Evolutionary conservation across 2,888 invertebrate genomes (phyloP), one percentile per base, ranked within the genome.

Genomic region (Diplazon laetatorius): DNA sequence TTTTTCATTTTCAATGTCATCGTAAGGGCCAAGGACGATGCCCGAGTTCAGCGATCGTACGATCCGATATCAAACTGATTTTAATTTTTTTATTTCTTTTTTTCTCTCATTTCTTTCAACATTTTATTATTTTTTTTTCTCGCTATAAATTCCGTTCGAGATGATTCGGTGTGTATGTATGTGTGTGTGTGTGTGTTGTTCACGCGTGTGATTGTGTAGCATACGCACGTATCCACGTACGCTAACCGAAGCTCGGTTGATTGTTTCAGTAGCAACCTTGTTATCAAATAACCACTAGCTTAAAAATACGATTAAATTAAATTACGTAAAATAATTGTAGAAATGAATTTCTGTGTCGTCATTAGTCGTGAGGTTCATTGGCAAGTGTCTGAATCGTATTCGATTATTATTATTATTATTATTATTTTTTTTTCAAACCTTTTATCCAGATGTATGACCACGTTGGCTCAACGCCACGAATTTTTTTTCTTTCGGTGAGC

Each of bases 221-320:
- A 73, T 78, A 78, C 68, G 76, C 70, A 69, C 59, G 10, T 74
- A 76, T 39, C 6, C 81, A 78, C 81, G 83, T 85, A 86, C 85
- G 87, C 88, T 90, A 90, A 89, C 87, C 86, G 85, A 90, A 90
- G 89, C 90, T 90, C 89, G 86, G 86, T 87, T 89, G 88, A 88
- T 90, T 90, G 89, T 89, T 88, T 88, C 83, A 84, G 87, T 86
- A 88, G 82, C 80, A 77, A 76, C 70, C 77, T 80, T 82, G 60
- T 2, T 75, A 66, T 52, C 74, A 68, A 39, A 75, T 55, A 46
- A 73, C 74, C 71, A 73, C 60, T 76, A 63, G 60, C 63, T 78
- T 73, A 77, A 63, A 68, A 69, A 70, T 70, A 80, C 72, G 74
- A 81, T 76, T 46, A 25, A 78, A 78, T 71, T 78, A 44, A 68